phyloP scores from a whole-genome alignment of 53 echinoderm and acorn worm genomes.

The Echinarachnius parma region DNA sequence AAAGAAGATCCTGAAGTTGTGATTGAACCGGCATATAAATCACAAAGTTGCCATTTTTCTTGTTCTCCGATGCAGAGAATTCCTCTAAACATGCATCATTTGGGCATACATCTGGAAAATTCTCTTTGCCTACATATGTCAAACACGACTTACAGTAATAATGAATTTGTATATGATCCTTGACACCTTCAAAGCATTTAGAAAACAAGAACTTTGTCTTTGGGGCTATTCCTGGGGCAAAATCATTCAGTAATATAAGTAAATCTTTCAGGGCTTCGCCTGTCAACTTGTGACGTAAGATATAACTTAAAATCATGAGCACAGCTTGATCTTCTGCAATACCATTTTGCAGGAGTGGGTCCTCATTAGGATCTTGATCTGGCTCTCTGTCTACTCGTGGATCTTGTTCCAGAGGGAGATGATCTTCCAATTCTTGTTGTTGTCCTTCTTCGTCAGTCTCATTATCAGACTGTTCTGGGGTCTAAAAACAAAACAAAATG shows the following conservation, averaged over 20 bases:
- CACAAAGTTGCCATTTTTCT: slow-evolving; percentile 23
- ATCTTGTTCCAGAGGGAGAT: too few species aligned
- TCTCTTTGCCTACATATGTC: slow-evolving; percentile 14
- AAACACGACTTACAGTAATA: slow-evolving; percentile 20
- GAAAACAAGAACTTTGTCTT: slow-evolving; percentile 8
- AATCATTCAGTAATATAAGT: slow-evolving; percentile 7
- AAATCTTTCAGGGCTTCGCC: slow-evolving; percentile 26
- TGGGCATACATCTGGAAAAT: neutral
- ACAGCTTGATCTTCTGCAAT: too few species aligned
- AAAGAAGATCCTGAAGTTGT: slow-evolving; percentile 1
- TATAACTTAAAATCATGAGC: too few species aligned
- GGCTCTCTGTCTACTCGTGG: too few species aligned
- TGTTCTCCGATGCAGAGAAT: slow-evolving; percentile 3
- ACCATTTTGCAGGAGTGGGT: too few species aligned
- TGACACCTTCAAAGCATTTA: slow-evolving; percentile 8
- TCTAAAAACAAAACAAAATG: too few species aligned
- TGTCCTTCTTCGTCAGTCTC: too few species aligned
- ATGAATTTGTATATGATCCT: slow-evolving; percentile 19
- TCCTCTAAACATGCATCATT: slow-evolving; percentile 18
- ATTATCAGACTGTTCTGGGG: too few species aligned
- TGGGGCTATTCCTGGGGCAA: slow-evolving; percentile 17
- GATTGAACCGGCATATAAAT: slow-evolving; percentile 18
- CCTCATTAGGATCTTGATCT: too few species aligned
- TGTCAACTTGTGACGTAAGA: slow-evolving; percentile 22
- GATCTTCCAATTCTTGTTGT: too few species aligned